phyloP scores from a whole-genome alignment of 2,113 vertebrate genomes.

The Peromyscus leucopus region DNA sequence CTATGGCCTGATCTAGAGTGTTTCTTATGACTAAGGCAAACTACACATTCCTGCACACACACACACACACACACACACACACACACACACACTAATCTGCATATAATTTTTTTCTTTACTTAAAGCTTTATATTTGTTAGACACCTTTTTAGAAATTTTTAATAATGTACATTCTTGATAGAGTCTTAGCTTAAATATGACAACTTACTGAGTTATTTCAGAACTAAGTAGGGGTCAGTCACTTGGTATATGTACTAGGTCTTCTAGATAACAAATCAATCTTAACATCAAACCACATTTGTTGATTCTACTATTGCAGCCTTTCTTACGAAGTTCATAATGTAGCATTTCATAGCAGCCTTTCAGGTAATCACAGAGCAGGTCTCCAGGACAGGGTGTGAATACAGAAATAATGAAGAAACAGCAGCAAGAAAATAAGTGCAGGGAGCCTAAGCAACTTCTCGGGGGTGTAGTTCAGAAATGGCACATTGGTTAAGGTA shows the following conservation, averaged over 20 bases:
- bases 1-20: neutral
- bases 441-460: neutral
- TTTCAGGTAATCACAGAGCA: neutral
- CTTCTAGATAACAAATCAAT: rapidly evolving
- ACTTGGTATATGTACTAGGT: neutral
- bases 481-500: neutral
- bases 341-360: neutral
- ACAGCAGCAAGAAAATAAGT: neutral
- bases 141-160: neutral
- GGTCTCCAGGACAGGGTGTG: neutral
- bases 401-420: neutral
- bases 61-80: neutral
- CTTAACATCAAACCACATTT: neutral
- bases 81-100: neutral
- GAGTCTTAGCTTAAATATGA: neutral
- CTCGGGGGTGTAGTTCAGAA: neutral
- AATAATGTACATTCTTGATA: neutral
- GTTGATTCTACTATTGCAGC: neutral
- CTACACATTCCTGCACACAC: neutral
- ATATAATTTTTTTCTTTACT: neutral
- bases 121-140: neutral
- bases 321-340: neutral
- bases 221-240: neutral
- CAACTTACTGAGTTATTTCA: neutral
- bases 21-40: neutral